Base-by-base conservation (phyloP, 2,797 vertebrate species). In the Sebastes diploproa region DNA sequence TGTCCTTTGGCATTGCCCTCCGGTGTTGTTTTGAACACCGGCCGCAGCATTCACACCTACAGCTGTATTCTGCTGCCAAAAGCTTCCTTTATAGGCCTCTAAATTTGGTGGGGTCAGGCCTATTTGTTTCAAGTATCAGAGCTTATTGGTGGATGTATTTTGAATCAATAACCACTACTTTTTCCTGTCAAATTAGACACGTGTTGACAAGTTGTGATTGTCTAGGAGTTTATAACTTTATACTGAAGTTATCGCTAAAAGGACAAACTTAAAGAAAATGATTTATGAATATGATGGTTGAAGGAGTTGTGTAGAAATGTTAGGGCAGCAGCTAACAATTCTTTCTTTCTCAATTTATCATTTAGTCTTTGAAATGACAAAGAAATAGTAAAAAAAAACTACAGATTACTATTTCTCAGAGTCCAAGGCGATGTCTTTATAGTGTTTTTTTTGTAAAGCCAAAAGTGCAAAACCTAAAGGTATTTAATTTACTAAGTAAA, bases 1-100 rank as follows among this genome's bases (percentile, higher is more conserved):
- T 9, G 72, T 52, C 73, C 72, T 75, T 13, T 66, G 54, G 36
- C 42, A 4, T 22, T 75, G 34, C 25, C 42, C 80, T 64, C 46
- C 54, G 61, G 50, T 81, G 85, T 72, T 72, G 75, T 52, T 80
- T 78, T 60, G 50, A 29, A 75, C 81, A 60, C 42, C 25, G n/a
- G 56, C 65, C 20, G 23, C 70, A 72, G 29, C 46, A 13, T 63
- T 81, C 81, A 72, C 78, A 81, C 87, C 72, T 69, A 7, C 46
- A 25, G 20, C 36, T 58, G 29, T 2, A 5, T n/a, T 9, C 72
- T 30, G 56, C 63, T 50, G 58, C 25, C 65, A 61, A 36, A 74
- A 23, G 46, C 60, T 27, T 20, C 23, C 42, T 38, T 38, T 18
- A 18, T 52, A 27, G 59, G 67, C 34, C 20, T 66, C 60, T 54